Evolutionary conservation across 2,113 vertebrate species (phyloP).

Genomic region (Anarrhichthys ocellatus): DNA sequence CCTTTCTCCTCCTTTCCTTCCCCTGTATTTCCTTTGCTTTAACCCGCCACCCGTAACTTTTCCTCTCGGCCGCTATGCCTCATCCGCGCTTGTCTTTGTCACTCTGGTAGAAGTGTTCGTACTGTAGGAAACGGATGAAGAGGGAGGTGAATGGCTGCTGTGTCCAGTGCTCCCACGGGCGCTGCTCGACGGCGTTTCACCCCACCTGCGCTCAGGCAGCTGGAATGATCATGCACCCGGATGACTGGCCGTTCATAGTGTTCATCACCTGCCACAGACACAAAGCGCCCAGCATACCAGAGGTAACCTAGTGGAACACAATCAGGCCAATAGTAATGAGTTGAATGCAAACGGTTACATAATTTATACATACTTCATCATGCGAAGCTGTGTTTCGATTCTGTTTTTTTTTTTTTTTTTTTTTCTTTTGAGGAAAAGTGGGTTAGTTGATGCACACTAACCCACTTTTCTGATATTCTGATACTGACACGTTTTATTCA

Average conservation of each 20-base stretch:
- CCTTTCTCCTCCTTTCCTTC: conserved; percentile 42
- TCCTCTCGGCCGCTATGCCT: background rate
- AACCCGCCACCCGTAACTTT: background rate
- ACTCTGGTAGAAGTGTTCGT: conserved; percentile 90
- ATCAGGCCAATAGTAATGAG: background rate
- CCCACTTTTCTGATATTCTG: too few species aligned
- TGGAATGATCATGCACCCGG: conserved; percentile 95
- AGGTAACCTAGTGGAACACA: conserved; percentile 81
- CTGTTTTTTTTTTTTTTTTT: background rate
- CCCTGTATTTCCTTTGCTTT: conserved; percentile 22
- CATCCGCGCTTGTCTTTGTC: conserved; percentile 7
- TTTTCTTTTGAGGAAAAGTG: too few species aligned
- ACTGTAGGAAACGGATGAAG: conserved; percentile 95
- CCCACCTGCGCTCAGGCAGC: conserved; percentile 97
- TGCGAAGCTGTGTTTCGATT: background rate
- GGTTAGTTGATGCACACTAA: background rate
- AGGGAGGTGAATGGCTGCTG: conserved; percentile 90
- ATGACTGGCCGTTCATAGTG: conserved; percentile 97
- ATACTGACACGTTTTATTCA: too few species aligned
- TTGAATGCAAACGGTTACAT: background rate
- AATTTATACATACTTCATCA: background rate
- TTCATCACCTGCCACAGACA: conserved; percentile 96
- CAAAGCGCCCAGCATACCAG: conserved; percentile 84
- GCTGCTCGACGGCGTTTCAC: conserved; percentile 97
- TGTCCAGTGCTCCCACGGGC: conserved; percentile 96